Evolutionary conservation across 2,113 vertebrate species (phyloP).

Genomic region (Pomatostomus ruficeps): DNA sequence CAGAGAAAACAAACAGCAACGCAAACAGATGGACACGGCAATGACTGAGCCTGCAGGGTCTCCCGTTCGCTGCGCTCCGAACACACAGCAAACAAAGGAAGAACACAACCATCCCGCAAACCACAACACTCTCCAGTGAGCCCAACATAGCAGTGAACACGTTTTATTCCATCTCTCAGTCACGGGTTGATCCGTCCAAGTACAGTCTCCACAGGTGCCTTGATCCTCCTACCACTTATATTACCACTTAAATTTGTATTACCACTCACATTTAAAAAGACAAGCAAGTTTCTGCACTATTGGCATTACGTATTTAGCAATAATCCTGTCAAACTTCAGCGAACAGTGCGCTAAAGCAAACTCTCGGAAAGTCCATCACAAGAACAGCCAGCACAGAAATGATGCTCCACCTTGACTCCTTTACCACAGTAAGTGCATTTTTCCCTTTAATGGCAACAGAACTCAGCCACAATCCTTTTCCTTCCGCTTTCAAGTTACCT

Average conservation of each 20-base stretch:
- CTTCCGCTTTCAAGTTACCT: background rate
- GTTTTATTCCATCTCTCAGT: background rate
- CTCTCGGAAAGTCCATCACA: background rate
- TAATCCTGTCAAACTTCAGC: background rate
- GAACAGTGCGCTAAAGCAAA: background rate
- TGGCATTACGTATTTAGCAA: background rate
- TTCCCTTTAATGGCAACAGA: background rate
- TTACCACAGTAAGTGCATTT: background rate
- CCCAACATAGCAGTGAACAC: background rate
- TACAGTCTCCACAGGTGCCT: background rate
- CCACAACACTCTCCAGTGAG: background rate
- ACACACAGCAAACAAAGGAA: background rate
- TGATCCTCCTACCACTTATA: background rate
- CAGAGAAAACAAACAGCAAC: background rate
- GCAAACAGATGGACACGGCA: background rate
- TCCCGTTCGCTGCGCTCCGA: fast-evolving
- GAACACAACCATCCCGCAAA: background rate
- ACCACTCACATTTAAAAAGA: background rate
- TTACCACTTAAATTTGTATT: background rate
- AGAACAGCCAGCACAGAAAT: background rate
- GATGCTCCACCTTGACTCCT: background rate
- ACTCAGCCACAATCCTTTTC: background rate
- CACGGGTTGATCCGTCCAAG: background rate
- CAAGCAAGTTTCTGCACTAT: background rate
- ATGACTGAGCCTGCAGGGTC: background rate